Percentiles rank a stretch among this genome's conserved stretches.
These are phyloP conservation scores for Micropterix aruncella DNA, from an alignment of 2,888 invertebrate genomes.

Conservation along the genomic window DNA sequence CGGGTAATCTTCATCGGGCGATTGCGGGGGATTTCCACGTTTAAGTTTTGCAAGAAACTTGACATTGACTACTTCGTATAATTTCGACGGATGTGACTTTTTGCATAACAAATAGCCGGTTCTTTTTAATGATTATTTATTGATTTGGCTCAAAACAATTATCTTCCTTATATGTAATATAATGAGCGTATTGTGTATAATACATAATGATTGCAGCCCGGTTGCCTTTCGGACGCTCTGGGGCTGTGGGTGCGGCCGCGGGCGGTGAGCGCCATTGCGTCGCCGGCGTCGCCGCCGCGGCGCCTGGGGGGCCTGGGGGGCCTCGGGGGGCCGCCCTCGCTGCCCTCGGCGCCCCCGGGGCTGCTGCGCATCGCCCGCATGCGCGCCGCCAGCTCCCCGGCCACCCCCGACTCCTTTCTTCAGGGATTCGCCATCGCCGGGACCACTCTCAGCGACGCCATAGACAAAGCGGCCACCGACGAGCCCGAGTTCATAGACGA, in stretches of 20 bases:
- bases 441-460: constrained; percentile 5
- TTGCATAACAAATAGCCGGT: too few relatives aligned
- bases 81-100: too few relatives aligned
- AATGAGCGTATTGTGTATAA: too few relatives aligned
- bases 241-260: constrained; percentile 36
- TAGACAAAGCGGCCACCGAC: constrained; percentile 12
- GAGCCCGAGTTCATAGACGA: constrained; percentile 25
- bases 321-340: constrained; percentile 15
- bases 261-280: constrained; percentile 31
- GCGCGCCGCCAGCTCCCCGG: constrained; percentile 12
- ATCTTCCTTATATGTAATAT: too few relatives aligned
- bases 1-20: too few relatives aligned
- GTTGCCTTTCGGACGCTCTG: constrained; percentile 64
- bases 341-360: constrained; percentile 23
- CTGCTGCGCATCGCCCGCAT: constrained; percentile 3
- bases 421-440: constrained; percentile 10
- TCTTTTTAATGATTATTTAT: too few relatives aligned
- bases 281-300: constrained; percentile 38
- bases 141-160: too few relatives aligned
- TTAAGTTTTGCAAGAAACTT: too few relatives aligned
- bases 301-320: constrained; percentile 12
- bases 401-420: constrained; percentile 12
- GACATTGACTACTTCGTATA: too few relatives aligned
- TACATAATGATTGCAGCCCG: constrained; percentile 34
- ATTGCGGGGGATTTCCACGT: too few relatives aligned